Conservation (phyloP, 2,113 vertebrate species). For the Chloropsis cyanopogon region DNA sequence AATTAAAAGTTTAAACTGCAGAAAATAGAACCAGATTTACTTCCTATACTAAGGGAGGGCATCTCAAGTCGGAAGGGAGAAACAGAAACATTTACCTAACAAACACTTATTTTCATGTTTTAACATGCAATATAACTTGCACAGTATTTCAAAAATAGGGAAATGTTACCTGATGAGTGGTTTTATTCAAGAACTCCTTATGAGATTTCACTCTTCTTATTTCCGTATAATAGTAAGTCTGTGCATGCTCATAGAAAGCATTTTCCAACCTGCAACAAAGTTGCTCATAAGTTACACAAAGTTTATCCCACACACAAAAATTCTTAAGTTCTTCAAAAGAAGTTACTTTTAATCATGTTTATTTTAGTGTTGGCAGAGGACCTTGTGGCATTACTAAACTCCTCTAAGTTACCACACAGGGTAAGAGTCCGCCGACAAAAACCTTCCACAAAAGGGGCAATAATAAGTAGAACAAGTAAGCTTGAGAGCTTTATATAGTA, state of each 20-base stretch:
- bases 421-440: background rate
- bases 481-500: background rate
- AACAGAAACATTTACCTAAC: background rate
- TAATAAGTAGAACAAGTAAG: background rate
- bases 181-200: slow-evolving; percentile 99
- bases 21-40: background rate
- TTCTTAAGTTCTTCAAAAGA: background rate
- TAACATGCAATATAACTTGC: background rate
- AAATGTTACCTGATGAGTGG: slow-evolving; percentile 90
- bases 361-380: background rate
- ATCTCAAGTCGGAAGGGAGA: background rate
- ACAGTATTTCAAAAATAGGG: background rate
- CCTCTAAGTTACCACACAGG: background rate
- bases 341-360: background rate
- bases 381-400: background rate
- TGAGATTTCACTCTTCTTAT: slow-evolving; percentile 95
- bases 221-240: slow-evolving; percentile 97
- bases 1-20: background rate
- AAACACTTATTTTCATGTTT: background rate
- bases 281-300: background rate
- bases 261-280: slow-evolving; percentile 88
- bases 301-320: background rate
- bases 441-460: background rate
- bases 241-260: slow-evolving; percentile 97
- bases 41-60: background rate